Evolutionary conservation across 2,113 vertebrate genomes (phyloP).

Genomic region (Cichladusa arquata): DNA sequence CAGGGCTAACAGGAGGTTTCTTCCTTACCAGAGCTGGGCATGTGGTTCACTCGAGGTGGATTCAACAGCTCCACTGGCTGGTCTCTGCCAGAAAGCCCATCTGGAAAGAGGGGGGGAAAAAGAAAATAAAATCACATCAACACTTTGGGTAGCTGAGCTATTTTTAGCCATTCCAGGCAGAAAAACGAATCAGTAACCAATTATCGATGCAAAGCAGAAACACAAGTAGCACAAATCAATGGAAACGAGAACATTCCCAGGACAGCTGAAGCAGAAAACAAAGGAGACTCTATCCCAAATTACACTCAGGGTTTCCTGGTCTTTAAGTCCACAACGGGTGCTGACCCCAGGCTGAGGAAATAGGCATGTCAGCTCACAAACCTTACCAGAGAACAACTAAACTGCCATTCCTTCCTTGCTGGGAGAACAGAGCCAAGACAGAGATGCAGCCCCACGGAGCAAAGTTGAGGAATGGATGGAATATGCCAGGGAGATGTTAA

Average conservation of each 20-base stretch:
- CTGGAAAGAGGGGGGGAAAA: constrained; percentile 43
- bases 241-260: neutral
- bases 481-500: neutral
- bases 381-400: neutral
- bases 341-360: neutral
- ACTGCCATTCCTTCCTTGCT: neutral
- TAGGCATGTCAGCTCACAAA: neutral
- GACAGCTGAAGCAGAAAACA: neutral
- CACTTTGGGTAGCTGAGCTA: neutral
- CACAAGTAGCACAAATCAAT: neutral
- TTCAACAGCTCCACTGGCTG: constrained; percentile 82
- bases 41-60: constrained; percentile 78
- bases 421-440: neutral
- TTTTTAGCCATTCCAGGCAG: constrained; percentile 24
- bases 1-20: neutral
- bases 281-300: neutral
- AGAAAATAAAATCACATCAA: constrained; percentile 17
- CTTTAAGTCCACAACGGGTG: neutral
- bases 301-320: neutral
- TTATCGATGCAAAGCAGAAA: neutral
- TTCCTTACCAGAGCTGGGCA: constrained; percentile 79
- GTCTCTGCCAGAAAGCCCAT: constrained; percentile 82
- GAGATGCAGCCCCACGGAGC: neutral
- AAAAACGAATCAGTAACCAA: neutral
- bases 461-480: neutral